Evolutionary conservation across 2,888 invertebrate species (phyloP).

Genomic region (Rhyacophila evoluta): DNA sequence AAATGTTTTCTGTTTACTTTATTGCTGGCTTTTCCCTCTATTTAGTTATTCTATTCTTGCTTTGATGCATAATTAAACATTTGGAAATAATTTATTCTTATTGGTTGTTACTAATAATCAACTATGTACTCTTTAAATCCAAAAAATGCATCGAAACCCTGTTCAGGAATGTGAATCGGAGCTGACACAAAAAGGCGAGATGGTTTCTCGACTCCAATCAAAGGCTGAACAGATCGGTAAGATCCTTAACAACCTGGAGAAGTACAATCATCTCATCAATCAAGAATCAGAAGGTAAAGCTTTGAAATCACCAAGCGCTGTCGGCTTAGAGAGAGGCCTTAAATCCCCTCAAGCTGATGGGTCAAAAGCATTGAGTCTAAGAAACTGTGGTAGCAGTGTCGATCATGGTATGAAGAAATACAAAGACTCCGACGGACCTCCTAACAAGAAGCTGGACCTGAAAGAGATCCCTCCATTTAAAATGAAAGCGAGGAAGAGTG

Average conservation of each 20-base stretch:
- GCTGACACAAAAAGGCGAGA: conserved; percentile 95
- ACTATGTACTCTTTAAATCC: conserved; percentile 31
- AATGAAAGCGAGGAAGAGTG: conserved; percentile 58
- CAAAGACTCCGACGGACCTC: conserved; percentile 68
- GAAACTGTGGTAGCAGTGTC: conserved; percentile 57
- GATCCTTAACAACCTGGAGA: conserved; percentile 91
- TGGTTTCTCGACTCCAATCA: conserved; percentile 93
- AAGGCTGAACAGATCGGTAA: conserved; percentile 96
- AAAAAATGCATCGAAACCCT: no score
- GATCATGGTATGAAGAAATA: conserved; percentile 67
- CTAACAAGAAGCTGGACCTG: conserved; percentile 68
- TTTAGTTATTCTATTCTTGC: not conserved
- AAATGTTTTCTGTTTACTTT: not conserved
- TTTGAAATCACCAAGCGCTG: conserved; percentile 66
- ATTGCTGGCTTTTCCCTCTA: not conserved
- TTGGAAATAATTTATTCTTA: not conserved
- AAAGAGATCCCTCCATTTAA: conserved; percentile 71
- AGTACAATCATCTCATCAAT: conserved; percentile 81
- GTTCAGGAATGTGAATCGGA: conserved; percentile 93
- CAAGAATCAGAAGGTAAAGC: conserved; percentile 71
- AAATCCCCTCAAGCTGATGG: conserved; percentile 58
- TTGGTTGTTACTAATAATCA: not conserved
- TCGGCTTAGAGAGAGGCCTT: conserved; percentile 63
- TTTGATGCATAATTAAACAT: not conserved
- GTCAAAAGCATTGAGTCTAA: conserved; percentile 29